A percentile compares a stretch with the other conserved stretches of the same genome.
Evolutionary conservation across 1,140 invertebrate genomes (phyloP).

Genomic region (Papilio helenus): DNA sequence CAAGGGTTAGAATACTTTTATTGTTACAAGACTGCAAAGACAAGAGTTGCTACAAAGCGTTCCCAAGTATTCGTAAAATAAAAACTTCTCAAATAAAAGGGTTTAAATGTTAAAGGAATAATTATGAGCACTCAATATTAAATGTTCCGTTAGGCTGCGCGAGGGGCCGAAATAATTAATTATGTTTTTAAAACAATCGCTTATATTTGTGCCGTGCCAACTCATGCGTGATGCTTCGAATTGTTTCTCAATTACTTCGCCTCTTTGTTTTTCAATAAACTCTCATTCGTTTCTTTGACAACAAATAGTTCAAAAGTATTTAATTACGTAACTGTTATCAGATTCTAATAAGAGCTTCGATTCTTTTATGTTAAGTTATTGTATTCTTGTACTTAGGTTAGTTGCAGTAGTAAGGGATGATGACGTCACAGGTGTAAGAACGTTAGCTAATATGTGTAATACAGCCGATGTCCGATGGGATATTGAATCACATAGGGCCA

Average conservation of each 20-base stretch:
- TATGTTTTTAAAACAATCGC: constrained; percentile 83
- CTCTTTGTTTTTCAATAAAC: constrained; percentile 80
- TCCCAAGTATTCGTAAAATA: constrained; percentile 64
- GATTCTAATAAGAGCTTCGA: background rate
- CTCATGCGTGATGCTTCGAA: constrained; percentile 80
- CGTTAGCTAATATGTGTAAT: constrained; percentile 28
- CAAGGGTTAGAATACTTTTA: constrained; percentile 51
- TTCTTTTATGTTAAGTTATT: background rate
- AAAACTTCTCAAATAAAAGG: constrained; percentile 74
- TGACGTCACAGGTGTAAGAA: background rate
- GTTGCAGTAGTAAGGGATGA: background rate
- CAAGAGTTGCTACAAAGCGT: constrained; percentile 70
- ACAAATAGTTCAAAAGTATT: constrained; percentile 33
- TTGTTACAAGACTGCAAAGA: constrained; percentile 58
- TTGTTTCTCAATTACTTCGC: constrained; percentile 80
- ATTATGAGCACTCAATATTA: constrained; percentile 82
- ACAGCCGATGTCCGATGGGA: constrained; percentile 1
- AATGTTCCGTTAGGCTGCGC: constrained; percentile 78
- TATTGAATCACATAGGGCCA: constrained; percentile 64
- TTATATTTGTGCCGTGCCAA: constrained; percentile 79
- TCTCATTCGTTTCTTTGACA: constrained; percentile 64
- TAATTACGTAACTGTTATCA: background rate
- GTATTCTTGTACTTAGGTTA: background rate
- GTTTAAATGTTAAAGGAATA: constrained; percentile 80
- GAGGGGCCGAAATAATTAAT: constrained; percentile 81